Conservation (phyloP, 2,888 invertebrate genomes). For the Xylota sylvarum region DNA sequence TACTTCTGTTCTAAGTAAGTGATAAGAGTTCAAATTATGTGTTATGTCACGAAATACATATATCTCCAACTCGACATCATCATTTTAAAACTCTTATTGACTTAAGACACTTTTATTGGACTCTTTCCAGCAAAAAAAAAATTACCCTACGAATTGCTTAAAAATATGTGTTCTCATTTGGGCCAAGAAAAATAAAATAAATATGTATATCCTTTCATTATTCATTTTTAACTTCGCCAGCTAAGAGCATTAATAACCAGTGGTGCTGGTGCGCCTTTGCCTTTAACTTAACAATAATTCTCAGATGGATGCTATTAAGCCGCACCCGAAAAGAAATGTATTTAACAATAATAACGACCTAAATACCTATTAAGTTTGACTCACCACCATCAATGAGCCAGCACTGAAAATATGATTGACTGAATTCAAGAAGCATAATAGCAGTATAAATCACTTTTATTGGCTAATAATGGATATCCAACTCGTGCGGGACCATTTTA, state of each 20-base stretch:
- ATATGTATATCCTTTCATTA: constrained; percentile 11
- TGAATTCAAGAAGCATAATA: constrained; percentile 70
- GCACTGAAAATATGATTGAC: constrained; percentile 68
- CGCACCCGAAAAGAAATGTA: constrained; percentile 54
- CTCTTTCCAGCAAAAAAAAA: neutral
- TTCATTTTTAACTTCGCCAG: constrained; percentile 10
- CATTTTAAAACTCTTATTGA: neutral
- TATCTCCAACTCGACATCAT: neutral
- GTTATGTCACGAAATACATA: no score
- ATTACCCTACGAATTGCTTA: neutral
- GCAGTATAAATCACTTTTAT: constrained; percentile 74
- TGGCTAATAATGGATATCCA: constrained; percentile 74
- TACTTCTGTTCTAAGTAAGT: no score
- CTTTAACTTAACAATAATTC: constrained; percentile 52
- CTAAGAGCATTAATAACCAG: constrained; percentile 17
- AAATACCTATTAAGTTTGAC: constrained; percentile 68
- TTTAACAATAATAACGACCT: constrained; percentile 71
- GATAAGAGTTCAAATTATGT: no score
- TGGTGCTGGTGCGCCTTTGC: constrained; percentile 2
- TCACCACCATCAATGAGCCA: constrained; percentile 56
- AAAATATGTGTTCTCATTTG: neutral
- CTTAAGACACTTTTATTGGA: neutral
- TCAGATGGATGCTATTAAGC: constrained; percentile 58
- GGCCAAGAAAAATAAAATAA: neutral
- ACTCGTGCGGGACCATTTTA: constrained; percentile 66